phyloP scores from a whole-genome alignment of 1,140 invertebrate genomes.

The Ceratina japonica region DNA sequence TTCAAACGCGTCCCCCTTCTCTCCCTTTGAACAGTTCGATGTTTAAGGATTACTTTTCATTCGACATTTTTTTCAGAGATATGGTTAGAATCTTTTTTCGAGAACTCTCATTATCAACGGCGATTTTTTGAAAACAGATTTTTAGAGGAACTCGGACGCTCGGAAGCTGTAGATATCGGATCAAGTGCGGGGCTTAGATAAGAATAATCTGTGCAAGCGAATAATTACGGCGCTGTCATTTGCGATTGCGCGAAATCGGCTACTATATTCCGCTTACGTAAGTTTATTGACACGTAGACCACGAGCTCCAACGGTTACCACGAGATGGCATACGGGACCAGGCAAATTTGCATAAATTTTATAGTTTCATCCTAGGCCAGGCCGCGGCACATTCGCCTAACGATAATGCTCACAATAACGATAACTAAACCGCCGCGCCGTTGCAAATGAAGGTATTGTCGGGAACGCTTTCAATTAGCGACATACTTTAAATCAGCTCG shows the following conservation, averaged over 20 bases:
- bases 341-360: conserved; percentile 20
- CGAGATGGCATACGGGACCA: conserved; percentile 16
- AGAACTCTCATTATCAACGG: too few species aligned
- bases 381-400: not conserved
- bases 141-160: too few species aligned
- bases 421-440: conserved; percentile 5
- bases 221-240: not conserved
- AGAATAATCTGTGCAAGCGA: not conserved
- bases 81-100: too few species aligned
- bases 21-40: not conserved
- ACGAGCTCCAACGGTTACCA: conserved; percentile 7
- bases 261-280: conserved; percentile 5
- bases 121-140: too few species aligned
- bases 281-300: conserved; percentile 22
- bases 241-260: not conserved
- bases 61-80: not conserved
- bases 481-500: not conserved
- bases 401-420: conserved; percentile 10
- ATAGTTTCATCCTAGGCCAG: not conserved
- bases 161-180: too few species aligned
- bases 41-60: not conserved
- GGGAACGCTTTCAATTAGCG: not conserved
- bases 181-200: not conserved
- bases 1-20: not conserved
- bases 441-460: not conserved